Evolutionary conservation across 92 coral and sea anemone species (phyloP), one percentile per base, ranked within the genome.

Genomic region (Paragorgia papillata): DNA sequence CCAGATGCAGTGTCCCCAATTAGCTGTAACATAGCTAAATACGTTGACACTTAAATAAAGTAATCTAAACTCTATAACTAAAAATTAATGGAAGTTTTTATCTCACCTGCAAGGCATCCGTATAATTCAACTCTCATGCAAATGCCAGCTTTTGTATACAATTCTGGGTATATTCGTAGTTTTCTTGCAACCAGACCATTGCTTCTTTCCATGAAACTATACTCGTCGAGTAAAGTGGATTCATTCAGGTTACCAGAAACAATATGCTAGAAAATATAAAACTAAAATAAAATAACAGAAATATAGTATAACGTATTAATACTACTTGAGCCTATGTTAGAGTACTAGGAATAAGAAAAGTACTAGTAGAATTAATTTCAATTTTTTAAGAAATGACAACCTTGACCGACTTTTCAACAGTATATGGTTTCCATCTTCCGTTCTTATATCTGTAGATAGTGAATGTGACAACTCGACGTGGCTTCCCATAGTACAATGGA

Each of bases 21-120:
- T n/a, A n/a, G n/a, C n/a, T n/a, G n/a, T n/a, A n/a, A n/a, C n/a
- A n/a, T n/a, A n/a, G n/a, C n/a, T n/a, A n/a, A n/a, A n/a, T n/a
- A n/a, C n/a, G n/a, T n/a, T n/a, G n/a, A n/a, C n/a, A n/a, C n/a
- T n/a, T n/a, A n/a, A n/a, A n/a, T n/a, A n/a, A n/a, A n/a, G n/a
- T n/a, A n/a, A n/a, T n/a, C n/a, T n/a, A n/a, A n/a, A n/a, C n/a
- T n/a, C n/a, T n/a, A n/a, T n/a, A n/a, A n/a, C n/a, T n/a, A n/a
- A n/a, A n/a, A n/a, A n/a, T n/a, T n/a, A n/a, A n/a, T n/a, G n/a
- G n/a, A n/a, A n/a, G 12, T 44, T 2, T 24, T 3, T 22, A 28
- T 74, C 74, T 69, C 69, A 86, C 90, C 84, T 76, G 81, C 69
- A 31, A 70, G 75, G 60, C 90, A 86, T 27, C 90, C 90, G 56